phyloP scores from a whole-genome alignment of 2,888 invertebrate species.

The Loripinus fragilis region DNA sequence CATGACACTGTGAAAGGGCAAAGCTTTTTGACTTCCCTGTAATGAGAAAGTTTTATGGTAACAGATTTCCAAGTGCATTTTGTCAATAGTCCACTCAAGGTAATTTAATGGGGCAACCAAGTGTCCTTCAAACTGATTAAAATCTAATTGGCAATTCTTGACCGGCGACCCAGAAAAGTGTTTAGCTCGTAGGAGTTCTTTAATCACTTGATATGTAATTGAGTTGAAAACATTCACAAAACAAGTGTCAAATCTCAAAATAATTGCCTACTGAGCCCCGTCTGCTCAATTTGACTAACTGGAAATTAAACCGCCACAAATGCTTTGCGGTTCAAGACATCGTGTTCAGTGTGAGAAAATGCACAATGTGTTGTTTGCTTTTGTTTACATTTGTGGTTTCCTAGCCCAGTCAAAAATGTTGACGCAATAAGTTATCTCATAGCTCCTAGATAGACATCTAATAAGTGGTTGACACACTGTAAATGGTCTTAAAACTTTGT shows the following conservation, averaged over 20 bases:
- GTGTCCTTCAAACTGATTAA: slow-evolving; percentile 14
- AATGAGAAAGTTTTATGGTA: slow-evolving; percentile 12
- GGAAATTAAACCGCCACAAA: slow-evolving; percentile 24
- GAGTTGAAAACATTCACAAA: slow-evolving; percentile 31
- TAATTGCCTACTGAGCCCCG: slow-evolving; percentile 33
- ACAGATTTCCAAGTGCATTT: slow-evolving; percentile 12
- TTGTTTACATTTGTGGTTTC: too few relatives aligned
- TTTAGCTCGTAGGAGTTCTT: slow-evolving; percentile 19
- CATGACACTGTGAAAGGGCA: too few relatives aligned
- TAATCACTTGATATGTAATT: slow-evolving; percentile 34
- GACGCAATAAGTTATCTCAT: too few relatives aligned
- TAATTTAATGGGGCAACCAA: slow-evolving; percentile 3
- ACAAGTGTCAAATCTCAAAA: slow-evolving; percentile 31
- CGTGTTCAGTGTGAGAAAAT: too few relatives aligned
- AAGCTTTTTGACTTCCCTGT: too few relatives aligned
- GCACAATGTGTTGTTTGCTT: too few relatives aligned
- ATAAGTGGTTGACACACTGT: too few relatives aligned
- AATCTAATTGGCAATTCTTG: slow-evolving; percentile 7
- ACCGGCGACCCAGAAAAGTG: slow-evolving; percentile 21
- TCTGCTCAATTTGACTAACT: slow-evolving; percentile 43
- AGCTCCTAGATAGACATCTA: too few relatives aligned
- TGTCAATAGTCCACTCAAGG: slow-evolving; percentile 8
- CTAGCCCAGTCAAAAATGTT: too few relatives aligned
- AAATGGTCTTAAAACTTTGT: too few relatives aligned
- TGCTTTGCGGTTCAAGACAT: not conserved